phyloP scores from a whole-genome alignment of 1,140 invertebrate genomes.

The Drosophila kohkoa region DNA sequence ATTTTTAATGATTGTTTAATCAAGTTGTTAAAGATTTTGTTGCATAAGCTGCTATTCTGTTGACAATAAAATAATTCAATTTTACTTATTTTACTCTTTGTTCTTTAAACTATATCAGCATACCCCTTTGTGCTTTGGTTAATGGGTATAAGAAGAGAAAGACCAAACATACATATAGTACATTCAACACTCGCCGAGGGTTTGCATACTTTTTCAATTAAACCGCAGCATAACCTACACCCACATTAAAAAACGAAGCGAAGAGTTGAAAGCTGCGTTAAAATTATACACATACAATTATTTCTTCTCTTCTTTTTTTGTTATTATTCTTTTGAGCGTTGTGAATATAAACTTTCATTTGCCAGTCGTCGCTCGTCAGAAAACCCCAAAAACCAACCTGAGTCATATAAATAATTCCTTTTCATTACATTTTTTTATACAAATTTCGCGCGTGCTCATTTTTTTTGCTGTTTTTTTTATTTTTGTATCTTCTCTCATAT shows the following conservation, averaged over 20 bases:
- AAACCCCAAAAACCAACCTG: constrained; percentile 36
- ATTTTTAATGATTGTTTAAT: too few species aligned
- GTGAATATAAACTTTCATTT: constrained; percentile 60
- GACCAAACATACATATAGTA: background rate
- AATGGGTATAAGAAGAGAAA: constrained; percentile 6
- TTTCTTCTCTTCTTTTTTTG: constrained; percentile 14
- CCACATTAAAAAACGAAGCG: constrained; percentile 14
- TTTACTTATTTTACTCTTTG: too few species aligned
- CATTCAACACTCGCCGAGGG: constrained; percentile 5
- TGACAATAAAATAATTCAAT: too few species aligned
- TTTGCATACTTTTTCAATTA: constrained; percentile 67
- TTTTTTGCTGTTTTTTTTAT: constrained; percentile 45
- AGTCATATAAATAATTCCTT: constrained; percentile 78
- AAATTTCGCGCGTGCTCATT: constrained; percentile 59
- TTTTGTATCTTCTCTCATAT: constrained; percentile 63
- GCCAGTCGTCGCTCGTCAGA: constrained; percentile 27
- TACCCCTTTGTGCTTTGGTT: too few species aligned
- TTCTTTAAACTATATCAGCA: too few species aligned
- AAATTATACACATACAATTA: constrained; percentile 37
- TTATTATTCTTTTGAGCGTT: constrained; percentile 29
- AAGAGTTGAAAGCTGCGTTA: constrained; percentile 39
- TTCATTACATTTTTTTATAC: constrained; percentile 70
- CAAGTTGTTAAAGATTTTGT: too few species aligned
- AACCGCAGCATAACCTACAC: constrained; percentile 30
- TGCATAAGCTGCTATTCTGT: too few species aligned